These are phyloP conservation scores for Calyptommatus sinebrachiatus DNA, from an alignment of 2,113 vertebrate genomes.

Conservation along the genomic window DNA sequence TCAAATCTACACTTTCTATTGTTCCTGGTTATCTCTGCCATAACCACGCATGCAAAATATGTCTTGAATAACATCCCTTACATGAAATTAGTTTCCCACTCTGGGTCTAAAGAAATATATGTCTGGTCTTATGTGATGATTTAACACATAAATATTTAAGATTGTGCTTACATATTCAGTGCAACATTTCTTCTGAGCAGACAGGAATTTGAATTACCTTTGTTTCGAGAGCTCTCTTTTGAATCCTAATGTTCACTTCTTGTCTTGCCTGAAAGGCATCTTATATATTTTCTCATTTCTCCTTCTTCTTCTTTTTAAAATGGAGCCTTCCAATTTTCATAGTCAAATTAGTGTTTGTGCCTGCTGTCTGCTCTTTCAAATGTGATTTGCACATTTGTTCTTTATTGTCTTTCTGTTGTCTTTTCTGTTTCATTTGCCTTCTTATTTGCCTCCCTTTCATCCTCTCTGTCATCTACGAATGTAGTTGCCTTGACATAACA, in stretches of 20 bases:
- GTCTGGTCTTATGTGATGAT: constrained; percentile 14
- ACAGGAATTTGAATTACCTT: constrained; percentile 29
- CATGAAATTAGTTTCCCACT: not conserved
- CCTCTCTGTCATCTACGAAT: not conserved
- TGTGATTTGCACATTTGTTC: not conserved
- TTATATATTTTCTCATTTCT: not conserved
- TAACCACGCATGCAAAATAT: not conserved
- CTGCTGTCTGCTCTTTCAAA: not conserved
- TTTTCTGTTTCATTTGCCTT: not conserved
- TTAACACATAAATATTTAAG: constrained; percentile 25
- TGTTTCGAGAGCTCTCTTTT: constrained; percentile 13
- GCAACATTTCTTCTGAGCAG: constrained; percentile 18
- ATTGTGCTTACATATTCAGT: constrained; percentile 9
- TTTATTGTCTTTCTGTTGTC: not conserved
- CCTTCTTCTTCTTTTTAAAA: not conserved
- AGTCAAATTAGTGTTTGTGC: not conserved
- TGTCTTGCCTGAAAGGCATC: not conserved
- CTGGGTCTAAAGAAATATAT: constrained; percentile 12
- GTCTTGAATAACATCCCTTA: not conserved
- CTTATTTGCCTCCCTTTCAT: not conserved
- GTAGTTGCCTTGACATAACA: not conserved
- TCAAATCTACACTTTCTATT: not conserved
- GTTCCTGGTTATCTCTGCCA: not conserved
- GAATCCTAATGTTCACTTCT: constrained; percentile 15
- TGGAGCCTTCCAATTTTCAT: not conserved